phyloP scores from a whole-genome alignment of 2,797 vertebrate genomes.

The Myotis daubentonii region DNA sequence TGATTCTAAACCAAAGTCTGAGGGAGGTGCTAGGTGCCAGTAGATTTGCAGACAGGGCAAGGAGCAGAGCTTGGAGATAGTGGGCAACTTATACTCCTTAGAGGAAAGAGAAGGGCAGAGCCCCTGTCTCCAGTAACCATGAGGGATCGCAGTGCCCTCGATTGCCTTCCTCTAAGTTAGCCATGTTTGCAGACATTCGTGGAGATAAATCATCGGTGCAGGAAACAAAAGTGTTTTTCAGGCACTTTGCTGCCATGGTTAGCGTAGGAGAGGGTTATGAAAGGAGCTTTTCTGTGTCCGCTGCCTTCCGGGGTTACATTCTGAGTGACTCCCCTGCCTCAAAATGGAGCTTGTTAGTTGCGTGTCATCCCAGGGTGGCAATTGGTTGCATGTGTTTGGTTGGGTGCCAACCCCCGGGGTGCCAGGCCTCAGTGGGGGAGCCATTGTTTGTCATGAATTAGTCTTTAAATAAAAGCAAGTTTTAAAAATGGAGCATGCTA shows the following conservation, averaged over 20 bases:
- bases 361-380: conserved; percentile 68
- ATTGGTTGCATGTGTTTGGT: conserved; percentile 80
- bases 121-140: background rate
- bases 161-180: conserved; percentile 7
- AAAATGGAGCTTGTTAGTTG: conserved; percentile 65
- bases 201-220: conserved; percentile 51
- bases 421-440: conserved; percentile 66
- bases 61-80: background rate
- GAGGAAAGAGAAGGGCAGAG: background rate
- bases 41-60: background rate
- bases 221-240: conserved; percentile 80
- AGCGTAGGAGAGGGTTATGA: conserved; percentile 59
- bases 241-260: conserved; percentile 31
- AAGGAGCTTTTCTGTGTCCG: conserved; percentile 70
- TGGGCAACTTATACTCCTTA: background rate
- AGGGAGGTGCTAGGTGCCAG: background rate
- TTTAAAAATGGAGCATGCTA: conserved; percentile 80
- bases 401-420: conserved; percentile 60
- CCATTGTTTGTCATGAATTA: conserved; percentile 79
- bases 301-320: conserved; percentile 66
- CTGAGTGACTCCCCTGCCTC: conserved; percentile 65
- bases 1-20: background rate
- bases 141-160: background rate
- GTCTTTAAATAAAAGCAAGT: conserved; percentile 80
- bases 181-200: conserved; percentile 1